phyloP scores from a whole-genome alignment of 2,113 vertebrate species.

The Planiliza haematocheilus region DNA sequence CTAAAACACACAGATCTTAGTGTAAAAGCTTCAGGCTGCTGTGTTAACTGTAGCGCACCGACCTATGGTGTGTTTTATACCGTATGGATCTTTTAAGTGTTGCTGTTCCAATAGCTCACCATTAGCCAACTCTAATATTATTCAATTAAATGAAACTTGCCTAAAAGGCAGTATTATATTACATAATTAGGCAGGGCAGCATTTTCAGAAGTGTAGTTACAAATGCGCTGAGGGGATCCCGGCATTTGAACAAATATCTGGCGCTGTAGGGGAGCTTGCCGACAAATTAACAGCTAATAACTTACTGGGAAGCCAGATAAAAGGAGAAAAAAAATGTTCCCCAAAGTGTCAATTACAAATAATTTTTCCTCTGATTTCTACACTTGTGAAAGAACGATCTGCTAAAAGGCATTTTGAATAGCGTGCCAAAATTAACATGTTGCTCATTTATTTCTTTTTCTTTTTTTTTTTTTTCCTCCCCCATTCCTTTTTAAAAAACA shows the following conservation, averaged over 20 bases:
- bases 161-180: constrained; percentile 97
- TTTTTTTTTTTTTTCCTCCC: constrained; percentile 5
- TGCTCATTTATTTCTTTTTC: constrained; percentile 42
- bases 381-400: constrained; percentile 71
- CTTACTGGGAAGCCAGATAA: constrained; percentile 90
- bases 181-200: constrained; percentile 97
- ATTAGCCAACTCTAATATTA: constrained; percentile 90
- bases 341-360: constrained; percentile 86
- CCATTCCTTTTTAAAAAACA: neutral
- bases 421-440: constrained; percentile 26
- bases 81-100: constrained; percentile 44
- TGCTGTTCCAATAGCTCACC: constrained; percentile 66
- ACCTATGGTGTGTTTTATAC: constrained; percentile 32
- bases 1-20: constrained; percentile 45
- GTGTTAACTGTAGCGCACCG: constrained; percentile 13
- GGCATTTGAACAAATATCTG: constrained; percentile 99
- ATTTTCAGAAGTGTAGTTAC: constrained; percentile 98
- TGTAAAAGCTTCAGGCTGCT: constrained; percentile 49
- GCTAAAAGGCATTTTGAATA: constrained; percentile 58
- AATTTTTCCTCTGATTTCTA: constrained; percentile 81
- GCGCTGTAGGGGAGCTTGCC: constrained; percentile 94
- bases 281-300: constrained; percentile 99
- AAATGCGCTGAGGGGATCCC: constrained; percentile 98
- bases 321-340: constrained; percentile 75
- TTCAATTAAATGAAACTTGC: constrained; percentile 95